These are phyloP conservation scores for Dipodomys ordii DNA, from an alignment of 2,113 vertebrate species.

Conservation along the genomic window DNA sequence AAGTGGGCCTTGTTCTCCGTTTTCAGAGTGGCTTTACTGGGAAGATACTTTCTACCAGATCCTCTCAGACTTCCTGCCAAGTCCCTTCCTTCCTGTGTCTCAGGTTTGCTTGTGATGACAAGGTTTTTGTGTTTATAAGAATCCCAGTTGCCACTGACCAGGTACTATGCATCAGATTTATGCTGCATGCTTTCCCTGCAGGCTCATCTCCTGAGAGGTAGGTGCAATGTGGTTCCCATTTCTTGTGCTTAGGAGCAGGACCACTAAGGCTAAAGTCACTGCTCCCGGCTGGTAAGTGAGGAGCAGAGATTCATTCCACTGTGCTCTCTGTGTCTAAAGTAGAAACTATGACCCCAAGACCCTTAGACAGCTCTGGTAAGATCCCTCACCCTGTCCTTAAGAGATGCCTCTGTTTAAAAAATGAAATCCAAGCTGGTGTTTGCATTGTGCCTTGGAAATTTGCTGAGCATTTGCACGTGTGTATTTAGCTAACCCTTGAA, in stretches of 20 bases:
- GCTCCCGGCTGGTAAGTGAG: not conserved
- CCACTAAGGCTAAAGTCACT: not conserved
- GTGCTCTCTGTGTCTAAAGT: not conserved
- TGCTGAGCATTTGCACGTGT: not conserved
- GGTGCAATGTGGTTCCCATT: not conserved
- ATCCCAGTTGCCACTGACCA: not conserved
- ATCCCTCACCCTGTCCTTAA: not conserved
- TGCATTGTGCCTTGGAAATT: not conserved
- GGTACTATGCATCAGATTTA: not conserved
- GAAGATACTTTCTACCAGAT: not conserved
- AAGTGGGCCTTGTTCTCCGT: not conserved
- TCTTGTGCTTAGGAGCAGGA: not conserved
- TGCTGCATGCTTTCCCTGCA: not conserved
- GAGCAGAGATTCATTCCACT: not conserved
- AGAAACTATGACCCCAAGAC: not conserved
- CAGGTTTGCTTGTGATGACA: not conserved
- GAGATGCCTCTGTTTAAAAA: constrained; percentile 10
- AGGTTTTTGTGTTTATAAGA: not conserved
- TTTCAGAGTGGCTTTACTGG: not conserved
- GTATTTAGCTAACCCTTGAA: not conserved
- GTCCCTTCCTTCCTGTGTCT: not conserved
- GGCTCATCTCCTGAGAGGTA: constrained; percentile 5
- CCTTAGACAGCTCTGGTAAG: not conserved
- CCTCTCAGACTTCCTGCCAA: not conserved
- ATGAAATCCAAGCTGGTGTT: not conserved